A percentile compares a stretch with the other conserved stretches of the same genome.
phyloP scores from a whole-genome alignment of 2,113 vertebrate genomes.

The Lichenostomus cassidix region DNA sequence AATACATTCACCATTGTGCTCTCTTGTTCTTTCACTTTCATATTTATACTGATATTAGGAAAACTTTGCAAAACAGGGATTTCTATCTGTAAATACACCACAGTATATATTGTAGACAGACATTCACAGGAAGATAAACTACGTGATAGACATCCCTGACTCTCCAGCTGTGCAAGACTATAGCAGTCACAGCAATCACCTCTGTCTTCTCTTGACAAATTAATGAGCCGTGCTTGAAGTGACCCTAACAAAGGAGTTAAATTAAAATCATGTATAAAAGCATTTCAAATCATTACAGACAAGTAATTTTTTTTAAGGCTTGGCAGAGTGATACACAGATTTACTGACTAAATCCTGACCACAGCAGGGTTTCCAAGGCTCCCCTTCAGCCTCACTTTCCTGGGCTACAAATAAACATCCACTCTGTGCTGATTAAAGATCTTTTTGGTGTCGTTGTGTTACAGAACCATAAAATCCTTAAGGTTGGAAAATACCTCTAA shows the following conservation, averaged over 20 bases:
- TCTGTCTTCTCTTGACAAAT: neutral
- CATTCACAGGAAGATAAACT: neutral
- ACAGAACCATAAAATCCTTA: neutral
- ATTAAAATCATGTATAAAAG: neutral
- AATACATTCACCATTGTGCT: neutral
- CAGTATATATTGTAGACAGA: neutral
- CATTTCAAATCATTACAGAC: neutral
- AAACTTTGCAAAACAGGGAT: neutral
- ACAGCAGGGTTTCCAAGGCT: neutral
- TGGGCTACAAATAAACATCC: neutral
- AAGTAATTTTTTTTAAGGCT: neutral
- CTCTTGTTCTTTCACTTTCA: neutral
- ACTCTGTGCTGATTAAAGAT: neutral
- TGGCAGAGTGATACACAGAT: neutral
- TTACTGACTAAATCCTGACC: neutral
- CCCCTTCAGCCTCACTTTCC: neutral
- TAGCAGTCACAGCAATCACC: neutral
- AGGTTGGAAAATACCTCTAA: neutral
- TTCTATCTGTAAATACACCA: neutral
- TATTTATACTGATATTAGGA: neutral
- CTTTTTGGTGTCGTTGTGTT: neutral
- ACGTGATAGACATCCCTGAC: neutral
- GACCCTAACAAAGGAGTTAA: neutral
- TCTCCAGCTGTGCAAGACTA: neutral
- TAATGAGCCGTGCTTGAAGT: neutral